Evolutionary conservation across 92 coral and sea anemone species (phyloP).

Genomic region (Porites divaricata): DNA sequence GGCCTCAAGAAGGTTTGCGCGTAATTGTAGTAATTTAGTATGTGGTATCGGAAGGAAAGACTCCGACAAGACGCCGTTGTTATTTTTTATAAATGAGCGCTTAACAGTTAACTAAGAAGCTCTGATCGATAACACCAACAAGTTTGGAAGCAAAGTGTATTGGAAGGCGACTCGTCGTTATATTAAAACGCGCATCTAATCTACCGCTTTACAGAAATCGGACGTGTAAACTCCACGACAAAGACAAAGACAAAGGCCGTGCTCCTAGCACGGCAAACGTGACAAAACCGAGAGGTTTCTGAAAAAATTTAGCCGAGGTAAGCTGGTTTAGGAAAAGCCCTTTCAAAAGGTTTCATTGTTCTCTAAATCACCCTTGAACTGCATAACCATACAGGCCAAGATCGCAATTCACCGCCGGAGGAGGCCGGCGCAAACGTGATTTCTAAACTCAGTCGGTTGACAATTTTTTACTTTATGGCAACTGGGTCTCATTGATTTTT

Average conservation of each 20-base stretch:
- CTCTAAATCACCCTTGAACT: slow-evolving; percentile 12
- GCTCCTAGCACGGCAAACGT: not conserved
- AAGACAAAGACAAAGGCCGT: slow-evolving; percentile 38
- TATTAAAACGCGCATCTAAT: slow-evolving; percentile 47
- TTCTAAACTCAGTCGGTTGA: not conserved
- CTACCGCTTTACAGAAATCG: slow-evolving; percentile 20
- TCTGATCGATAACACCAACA: not conserved
- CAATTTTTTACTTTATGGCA: not conserved
- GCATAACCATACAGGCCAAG: not conserved
- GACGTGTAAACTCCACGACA: slow-evolving; percentile 30
- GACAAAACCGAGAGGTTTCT: slow-evolving; percentile 6
- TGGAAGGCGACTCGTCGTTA: slow-evolving; percentile 7
- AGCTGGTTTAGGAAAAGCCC: slow-evolving; percentile 5
- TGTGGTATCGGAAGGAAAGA: too few relatives aligned
- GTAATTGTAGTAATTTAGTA: not conserved
- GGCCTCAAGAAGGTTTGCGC: slow-evolving; percentile 10
- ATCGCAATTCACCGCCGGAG: not conserved
- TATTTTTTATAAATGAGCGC: too few relatives aligned
- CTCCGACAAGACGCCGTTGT: too few relatives aligned
- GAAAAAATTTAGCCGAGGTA: slow-evolving; percentile 29
- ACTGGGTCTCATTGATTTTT: not conserved
- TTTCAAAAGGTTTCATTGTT: slow-evolving; percentile 21
- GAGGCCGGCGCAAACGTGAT: slow-evolving; percentile 14
- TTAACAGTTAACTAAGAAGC: too few relatives aligned
- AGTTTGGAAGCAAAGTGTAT: not conserved